phyloP scores from a whole-genome alignment of 1,140 invertebrate genomes.

The Zelostemma sp. region DNA sequence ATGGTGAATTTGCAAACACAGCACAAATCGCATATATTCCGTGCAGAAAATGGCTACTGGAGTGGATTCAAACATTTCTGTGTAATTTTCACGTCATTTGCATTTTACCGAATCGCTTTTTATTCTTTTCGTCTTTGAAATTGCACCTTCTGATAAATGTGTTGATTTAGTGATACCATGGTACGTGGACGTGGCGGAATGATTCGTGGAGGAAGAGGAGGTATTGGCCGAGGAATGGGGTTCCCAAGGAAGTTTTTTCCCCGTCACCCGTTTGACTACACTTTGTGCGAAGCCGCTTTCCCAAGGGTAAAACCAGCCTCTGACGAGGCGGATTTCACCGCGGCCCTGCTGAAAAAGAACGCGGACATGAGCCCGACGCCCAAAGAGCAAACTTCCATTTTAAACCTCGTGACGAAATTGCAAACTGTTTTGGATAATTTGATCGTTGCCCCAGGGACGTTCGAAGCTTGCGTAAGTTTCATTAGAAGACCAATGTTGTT shows the following conservation, averaged over 20 bases:
- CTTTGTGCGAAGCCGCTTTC: conserved; percentile 89
- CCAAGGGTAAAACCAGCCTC: conserved; percentile 85
- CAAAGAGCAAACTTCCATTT: conserved; percentile 89
- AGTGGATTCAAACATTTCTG: too few species aligned
- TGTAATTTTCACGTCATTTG: too few species aligned
- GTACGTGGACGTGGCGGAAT: conserved; percentile 73
- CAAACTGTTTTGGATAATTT: conserved; percentile 93
- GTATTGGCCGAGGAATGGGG: conserved; percentile 79
- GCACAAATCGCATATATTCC: too few species aligned
- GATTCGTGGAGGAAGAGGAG: conserved; percentile 74
- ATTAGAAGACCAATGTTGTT: not conserved
- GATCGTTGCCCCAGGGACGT: conserved; percentile 91
- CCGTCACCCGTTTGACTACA: conserved; percentile 91
- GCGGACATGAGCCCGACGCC: conserved; percentile 90
- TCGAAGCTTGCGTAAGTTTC: conserved; percentile 94
- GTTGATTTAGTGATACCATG: conserved; percentile 60
- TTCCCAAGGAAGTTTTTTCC: conserved; percentile 80
- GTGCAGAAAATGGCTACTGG: too few species aligned
- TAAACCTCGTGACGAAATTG: conserved; percentile 93
- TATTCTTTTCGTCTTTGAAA: too few species aligned
- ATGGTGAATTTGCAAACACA: too few species aligned
- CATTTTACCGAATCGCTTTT: too few species aligned
- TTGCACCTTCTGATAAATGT: too few species aligned
- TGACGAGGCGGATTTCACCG: conserved; percentile 87
- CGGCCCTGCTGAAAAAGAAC: conserved; percentile 91